Conservation (phyloP, 2,797 vertebrate species). For the Clarias pachynema region DNA sequence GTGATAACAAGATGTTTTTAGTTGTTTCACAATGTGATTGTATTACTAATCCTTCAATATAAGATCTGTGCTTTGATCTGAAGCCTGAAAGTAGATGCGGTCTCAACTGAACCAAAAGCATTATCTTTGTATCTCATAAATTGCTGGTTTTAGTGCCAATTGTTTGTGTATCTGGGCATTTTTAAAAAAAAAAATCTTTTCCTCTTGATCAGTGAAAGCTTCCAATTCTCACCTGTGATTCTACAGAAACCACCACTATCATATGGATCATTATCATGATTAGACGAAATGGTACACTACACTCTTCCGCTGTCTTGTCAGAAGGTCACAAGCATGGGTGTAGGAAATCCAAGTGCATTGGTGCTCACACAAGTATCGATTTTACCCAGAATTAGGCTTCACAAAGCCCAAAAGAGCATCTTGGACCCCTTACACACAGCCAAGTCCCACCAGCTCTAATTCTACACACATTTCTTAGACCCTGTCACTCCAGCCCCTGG, state of each 20-base stretch:
- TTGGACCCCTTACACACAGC: constrained; percentile 29
- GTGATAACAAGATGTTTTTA: constrained; percentile 7
- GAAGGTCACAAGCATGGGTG: constrained; percentile 10
- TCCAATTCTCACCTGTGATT: background rate
- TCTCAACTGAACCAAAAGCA: background rate
- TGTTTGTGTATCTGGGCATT: background rate
- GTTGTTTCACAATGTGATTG: background rate
- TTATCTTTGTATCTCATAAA: background rate
- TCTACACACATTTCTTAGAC: constrained; percentile 31
- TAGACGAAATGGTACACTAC: background rate
- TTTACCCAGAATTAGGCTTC: constrained; percentile 35
- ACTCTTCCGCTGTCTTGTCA: background rate
- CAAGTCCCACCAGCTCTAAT: constrained; percentile 45
- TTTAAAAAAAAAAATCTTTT: background rate
- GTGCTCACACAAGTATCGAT: constrained; percentile 41
- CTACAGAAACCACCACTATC: background rate
- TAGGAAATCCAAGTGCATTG: constrained; percentile 21
- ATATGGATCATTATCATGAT: background rate
- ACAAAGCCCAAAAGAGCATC: constrained; percentile 10
- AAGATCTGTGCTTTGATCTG: constrained; percentile 4
- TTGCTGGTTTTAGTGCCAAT: background rate
- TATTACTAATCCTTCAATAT: background rate
- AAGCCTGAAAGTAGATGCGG: background rate
- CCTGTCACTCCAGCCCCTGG: constrained; percentile 51
- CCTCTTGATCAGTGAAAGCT: background rate